These are phyloP conservation scores for Aleiodes sp. DNA, from an alignment of 1,140 invertebrate species.

Conservation along the genomic window DNA sequence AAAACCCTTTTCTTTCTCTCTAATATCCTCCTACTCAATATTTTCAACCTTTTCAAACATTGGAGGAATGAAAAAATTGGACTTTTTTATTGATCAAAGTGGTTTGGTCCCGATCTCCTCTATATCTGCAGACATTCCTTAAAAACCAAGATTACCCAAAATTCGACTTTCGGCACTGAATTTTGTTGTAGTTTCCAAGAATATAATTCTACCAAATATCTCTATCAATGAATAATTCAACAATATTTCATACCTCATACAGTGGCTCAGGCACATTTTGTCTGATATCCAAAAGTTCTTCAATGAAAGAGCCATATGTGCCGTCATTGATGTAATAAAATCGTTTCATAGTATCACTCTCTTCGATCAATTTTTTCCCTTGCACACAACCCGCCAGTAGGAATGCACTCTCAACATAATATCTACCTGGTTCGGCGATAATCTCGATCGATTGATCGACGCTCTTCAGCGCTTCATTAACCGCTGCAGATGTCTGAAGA, in stretches of 20 bases:
- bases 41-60: no score
- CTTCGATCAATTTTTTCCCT: conserved; percentile 67
- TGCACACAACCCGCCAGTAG: conserved; percentile 73
- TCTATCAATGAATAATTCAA: no score
- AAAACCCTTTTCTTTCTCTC: no score
- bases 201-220: no score
- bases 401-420: conserved; percentile 75
- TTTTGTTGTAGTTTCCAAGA: neutral
- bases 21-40: no score
- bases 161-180: no score
- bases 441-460: conserved; percentile 73
- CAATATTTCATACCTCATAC: conserved; percentile 60
- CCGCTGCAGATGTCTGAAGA: conserved; percentile 32
- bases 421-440: conserved; percentile 80
- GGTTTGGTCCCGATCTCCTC: no score
- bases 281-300: conserved; percentile 51
- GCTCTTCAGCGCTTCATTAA: conserved; percentile 70
- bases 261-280: conserved; percentile 53
- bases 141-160: no score
- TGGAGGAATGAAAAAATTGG: no score
- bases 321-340: conserved; percentile 80
- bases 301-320: conserved; percentile 76
- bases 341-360: conserved; percentile 46
- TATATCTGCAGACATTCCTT: no score
- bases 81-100: no score